These are phyloP conservation scores for Panopea generosa DNA, from an alignment of 2,888 invertebrate species.

Conservation along the genomic window DNA sequence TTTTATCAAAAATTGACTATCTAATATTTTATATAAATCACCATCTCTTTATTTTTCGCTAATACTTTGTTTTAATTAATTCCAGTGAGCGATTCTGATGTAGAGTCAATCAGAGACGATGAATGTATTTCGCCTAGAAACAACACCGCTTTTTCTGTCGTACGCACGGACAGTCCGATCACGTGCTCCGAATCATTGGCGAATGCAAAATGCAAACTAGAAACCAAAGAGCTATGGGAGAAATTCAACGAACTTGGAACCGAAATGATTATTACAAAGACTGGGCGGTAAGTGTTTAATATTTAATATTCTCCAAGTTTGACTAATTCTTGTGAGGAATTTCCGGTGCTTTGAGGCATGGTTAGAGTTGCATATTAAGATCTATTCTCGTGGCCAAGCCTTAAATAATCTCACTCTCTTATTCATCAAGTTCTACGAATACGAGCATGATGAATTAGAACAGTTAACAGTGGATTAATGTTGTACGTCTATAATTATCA, in stretches of 20 bases:
- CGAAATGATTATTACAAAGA: slow-evolving; percentile 99
- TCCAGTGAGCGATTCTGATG: slow-evolving; percentile 57
- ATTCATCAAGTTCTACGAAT: no score
- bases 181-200: slow-evolving; percentile 31
- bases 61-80: not conserved
- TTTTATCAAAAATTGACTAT: no score
- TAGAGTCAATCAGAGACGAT: slow-evolving; percentile 42
- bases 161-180: slow-evolving; percentile 25
- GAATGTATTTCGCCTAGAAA: slow-evolving; percentile 38
- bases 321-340: no score
- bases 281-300: slow-evolving; percentile 91
- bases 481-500: no score
- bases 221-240: slow-evolving; percentile 98
- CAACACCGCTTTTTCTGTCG: slow-evolving; percentile 37
- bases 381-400: no score
- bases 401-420: no score
- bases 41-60: not conserved
- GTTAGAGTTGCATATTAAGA: no score
- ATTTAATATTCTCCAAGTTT: no score
- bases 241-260: slow-evolving; percentile 95
- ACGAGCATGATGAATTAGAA: no score
- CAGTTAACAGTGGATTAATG: no score
- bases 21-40: not conserved
- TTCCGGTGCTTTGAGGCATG: no score
- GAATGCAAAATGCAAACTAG: slow-evolving; percentile 91